These are phyloP conservation scores for Nysson spinosus DNA, from an alignment of 2,888 invertebrate species.

Conservation along the genomic window DNA sequence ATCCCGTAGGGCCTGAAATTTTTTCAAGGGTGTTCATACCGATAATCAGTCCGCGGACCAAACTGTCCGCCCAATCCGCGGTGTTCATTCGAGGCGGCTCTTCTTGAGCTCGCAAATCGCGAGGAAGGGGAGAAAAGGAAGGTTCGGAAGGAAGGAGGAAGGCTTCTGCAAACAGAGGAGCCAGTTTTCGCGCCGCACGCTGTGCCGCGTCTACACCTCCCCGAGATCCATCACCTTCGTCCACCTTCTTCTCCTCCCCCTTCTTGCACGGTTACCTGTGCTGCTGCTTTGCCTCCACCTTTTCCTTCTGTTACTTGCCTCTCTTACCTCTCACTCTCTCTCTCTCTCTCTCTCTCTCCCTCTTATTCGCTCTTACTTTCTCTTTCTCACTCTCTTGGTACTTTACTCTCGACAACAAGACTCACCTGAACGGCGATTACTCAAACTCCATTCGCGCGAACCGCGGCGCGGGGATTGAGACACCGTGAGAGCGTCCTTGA, in stretches of 20 bases:
- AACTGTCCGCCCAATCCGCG: constrained; percentile 63
- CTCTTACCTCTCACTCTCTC: constrained; percentile 32
- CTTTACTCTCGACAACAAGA: constrained; percentile 41
- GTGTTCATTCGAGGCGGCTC: constrained; percentile 49
- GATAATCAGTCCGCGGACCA: constrained; percentile 22
- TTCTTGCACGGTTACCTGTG: constrained; percentile 19
- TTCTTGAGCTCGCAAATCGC: constrained; percentile 30
- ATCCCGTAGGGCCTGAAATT: no score
- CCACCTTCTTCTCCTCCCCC: constrained; percentile 31
- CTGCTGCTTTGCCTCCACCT: constrained; percentile 36
- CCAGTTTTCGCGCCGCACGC: constrained; percentile 68
- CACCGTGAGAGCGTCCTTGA: constrained; percentile 56
- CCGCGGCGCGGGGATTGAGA: constrained; percentile 33
- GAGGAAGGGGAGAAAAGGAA: constrained; percentile 45
- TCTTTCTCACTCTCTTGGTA: constrained; percentile 23
- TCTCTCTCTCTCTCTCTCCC: neutral
- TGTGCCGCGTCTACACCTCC: constrained; percentile 65
- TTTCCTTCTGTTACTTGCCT: constrained; percentile 41
- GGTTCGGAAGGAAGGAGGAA: constrained; percentile 56
- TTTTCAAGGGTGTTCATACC: constrained; percentile 4
- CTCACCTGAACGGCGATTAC: constrained; percentile 50
- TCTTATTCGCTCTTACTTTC: neutral
- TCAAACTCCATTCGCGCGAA: constrained; percentile 44
- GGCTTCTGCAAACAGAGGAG: constrained; percentile 69
- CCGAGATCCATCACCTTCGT: constrained; percentile 66